These are phyloP conservation scores for Porites evermanni DNA, from an alignment of 92 coral and sea anemone species.

Conservation along the genomic window DNA sequence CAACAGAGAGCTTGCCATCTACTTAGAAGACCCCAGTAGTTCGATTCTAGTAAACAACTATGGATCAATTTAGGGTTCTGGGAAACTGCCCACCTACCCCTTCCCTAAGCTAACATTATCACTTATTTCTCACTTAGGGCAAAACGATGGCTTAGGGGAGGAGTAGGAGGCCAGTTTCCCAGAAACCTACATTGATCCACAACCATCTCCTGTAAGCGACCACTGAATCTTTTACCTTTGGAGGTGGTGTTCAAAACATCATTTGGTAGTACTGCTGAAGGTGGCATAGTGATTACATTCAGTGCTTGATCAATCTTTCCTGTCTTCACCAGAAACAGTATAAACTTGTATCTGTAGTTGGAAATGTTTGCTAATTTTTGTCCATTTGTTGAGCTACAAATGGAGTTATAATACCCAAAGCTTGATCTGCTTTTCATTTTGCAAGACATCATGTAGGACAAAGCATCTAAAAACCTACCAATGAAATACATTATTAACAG, in stretches of 20 bases:
- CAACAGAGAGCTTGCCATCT: too few species aligned
- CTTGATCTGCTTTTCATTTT: conserved; percentile 15
- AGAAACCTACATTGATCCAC: too few species aligned
- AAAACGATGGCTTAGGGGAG: too few species aligned
- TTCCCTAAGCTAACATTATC: too few species aligned
- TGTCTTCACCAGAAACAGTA: conserved; percentile 42
- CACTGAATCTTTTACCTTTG: conserved; percentile 10
- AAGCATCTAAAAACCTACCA: conserved; percentile 46
- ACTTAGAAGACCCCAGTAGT: too few species aligned
- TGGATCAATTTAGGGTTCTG: too few species aligned
- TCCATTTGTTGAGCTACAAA: not conserved
- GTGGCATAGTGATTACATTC: conserved; percentile 35
- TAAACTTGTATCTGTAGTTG: conserved; percentile 46
- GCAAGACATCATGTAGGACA: conserved; percentile 63
- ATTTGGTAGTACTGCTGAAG: conserved; percentile 1
- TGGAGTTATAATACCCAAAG: conserved; percentile 4
- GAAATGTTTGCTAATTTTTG: conserved; percentile 13
- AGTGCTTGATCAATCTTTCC: conserved; percentile 59
- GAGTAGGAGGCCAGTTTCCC: too few species aligned
- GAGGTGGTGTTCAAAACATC: conserved; percentile 6
- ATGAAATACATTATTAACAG: not conserved
- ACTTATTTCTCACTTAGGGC: too few species aligned
- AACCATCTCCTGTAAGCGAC: too few species aligned
- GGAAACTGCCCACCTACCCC: too few species aligned
- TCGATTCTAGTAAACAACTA: too few species aligned